A percentile compares a stretch with the other conserved stretches of the same genome.
Conservation (phyloP, 2,888 invertebrate species). For the Kuschelorhynchus macadamiae region DNA sequence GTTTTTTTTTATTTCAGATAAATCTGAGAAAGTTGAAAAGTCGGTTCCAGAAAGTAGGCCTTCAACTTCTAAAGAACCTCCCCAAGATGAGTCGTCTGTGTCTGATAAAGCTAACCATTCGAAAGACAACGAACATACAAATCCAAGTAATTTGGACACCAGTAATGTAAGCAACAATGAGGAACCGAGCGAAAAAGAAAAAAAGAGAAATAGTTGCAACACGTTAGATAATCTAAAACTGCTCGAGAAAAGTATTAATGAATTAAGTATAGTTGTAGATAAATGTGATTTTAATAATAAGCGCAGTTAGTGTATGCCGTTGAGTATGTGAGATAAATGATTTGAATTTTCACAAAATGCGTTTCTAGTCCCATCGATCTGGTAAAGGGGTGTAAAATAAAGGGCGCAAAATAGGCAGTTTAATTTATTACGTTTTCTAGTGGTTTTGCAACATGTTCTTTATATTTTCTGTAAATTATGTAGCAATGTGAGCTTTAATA, state of each 20-base stretch:
- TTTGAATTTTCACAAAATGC: too few species aligned
- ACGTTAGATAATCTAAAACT: constrained; percentile 64
- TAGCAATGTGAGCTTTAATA: not conserved
- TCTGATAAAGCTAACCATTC: constrained; percentile 22
- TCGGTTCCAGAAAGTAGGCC: constrained; percentile 50
- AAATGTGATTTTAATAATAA: constrained; percentile 53
- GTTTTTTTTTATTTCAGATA: constrained; percentile 41
- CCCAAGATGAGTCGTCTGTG: constrained; percentile 35
- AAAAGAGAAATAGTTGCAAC: constrained; percentile 55
- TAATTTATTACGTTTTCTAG: not conserved
- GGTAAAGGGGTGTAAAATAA: too few species aligned
- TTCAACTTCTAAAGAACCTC: constrained; percentile 60
- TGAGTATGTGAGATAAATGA: too few species aligned
- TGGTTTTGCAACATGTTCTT: not conserved
- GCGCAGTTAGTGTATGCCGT: not conserved
- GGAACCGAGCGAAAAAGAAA: constrained; percentile 59
- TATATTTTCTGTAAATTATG: not conserved
- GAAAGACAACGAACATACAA: constrained; percentile 49
- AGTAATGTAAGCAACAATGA: constrained; percentile 49
- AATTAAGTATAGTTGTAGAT: constrained; percentile 66
- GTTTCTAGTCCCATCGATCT: too few species aligned
- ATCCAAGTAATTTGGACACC: constrained; percentile 41
- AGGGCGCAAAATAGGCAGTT: not conserved
- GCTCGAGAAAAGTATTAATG: constrained; percentile 65
- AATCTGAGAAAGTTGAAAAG: constrained; percentile 49